Percentiles rank a stretch among this genome's conserved stretches.
Conservation (phyloP, 2,797 vertebrate species). For the Parauchenoglanis punctatus region DNA sequence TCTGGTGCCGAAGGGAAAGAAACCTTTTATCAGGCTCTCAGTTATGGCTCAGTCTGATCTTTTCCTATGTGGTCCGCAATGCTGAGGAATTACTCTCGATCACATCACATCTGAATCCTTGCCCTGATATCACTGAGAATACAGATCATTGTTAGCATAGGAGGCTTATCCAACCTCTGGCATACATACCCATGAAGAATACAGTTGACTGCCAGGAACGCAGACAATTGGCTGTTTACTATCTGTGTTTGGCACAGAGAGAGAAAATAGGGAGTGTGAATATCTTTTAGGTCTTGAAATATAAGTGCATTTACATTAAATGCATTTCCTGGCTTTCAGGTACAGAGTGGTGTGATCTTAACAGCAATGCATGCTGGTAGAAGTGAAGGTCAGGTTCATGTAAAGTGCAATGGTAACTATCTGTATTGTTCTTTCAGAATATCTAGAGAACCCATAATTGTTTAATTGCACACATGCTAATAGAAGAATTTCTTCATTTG, state of each 20-base stretch:
- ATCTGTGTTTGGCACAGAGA: not conserved
- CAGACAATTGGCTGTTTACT: constrained; percentile 12
- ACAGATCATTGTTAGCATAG: not conserved
- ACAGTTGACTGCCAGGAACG: not conserved
- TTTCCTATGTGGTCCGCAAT: not conserved
- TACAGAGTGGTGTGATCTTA: not conserved
- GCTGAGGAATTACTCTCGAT: constrained; percentile 30
- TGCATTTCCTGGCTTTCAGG: not conserved
- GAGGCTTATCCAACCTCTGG: not conserved
- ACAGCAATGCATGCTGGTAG: not conserved
- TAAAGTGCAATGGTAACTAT: not conserved
- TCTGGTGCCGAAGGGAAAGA: not conserved
- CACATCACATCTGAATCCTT: constrained; percentile 24
- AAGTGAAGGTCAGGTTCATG: not conserved
- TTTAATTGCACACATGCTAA: not conserved
- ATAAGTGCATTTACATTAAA: constrained; percentile 13
- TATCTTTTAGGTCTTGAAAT: not conserved
- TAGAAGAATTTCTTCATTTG: not conserved
- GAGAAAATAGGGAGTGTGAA: not conserved
- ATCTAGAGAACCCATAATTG: not conserved
- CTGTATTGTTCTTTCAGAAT: not conserved
- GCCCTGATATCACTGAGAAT: constrained; percentile 14
- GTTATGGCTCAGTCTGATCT: constrained; percentile 12
- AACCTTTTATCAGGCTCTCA: not conserved
- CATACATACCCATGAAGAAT: not conserved